These are phyloP conservation scores for Oreochromis spilurus DNA, from an alignment of 2,113 vertebrate species.

Conservation along the genomic window DNA sequence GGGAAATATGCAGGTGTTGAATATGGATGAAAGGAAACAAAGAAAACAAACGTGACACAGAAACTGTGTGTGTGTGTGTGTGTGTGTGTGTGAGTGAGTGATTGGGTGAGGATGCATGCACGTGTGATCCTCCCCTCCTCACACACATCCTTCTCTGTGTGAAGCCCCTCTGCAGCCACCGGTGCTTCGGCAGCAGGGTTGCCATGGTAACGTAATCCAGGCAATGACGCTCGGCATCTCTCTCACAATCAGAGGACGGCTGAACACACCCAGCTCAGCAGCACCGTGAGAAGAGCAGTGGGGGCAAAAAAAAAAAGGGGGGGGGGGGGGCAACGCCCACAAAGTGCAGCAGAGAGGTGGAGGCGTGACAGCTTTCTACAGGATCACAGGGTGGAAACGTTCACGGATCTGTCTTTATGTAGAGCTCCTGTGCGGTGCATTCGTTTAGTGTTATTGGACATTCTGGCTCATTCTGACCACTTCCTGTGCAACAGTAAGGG, in stretches of 20 bases:
- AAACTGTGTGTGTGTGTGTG: background rate
- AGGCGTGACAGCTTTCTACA: background rate
- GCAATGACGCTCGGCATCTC: conserved; percentile 35
- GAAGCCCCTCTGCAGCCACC: conserved; percentile 10
- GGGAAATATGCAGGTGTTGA: background rate
- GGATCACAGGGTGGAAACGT: background rate
- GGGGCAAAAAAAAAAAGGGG: background rate
- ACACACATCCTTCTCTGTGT: background rate
- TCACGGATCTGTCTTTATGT: background rate
- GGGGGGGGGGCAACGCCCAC: background rate
- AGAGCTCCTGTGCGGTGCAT: background rate
- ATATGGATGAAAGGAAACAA: background rate
- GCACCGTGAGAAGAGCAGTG: background rate
- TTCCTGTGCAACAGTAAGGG: background rate
- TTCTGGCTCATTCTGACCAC: background rate
- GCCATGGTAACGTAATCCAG: conserved; percentile 20
- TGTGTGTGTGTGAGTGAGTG: accelerated
- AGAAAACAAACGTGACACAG: background rate
- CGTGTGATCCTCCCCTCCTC: conserved; percentile 1
- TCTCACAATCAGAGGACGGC: background rate
- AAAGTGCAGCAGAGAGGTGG: background rate
- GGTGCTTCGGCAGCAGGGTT: conserved; percentile 1
- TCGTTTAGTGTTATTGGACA: background rate
- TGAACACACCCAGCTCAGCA: conserved; percentile 16
- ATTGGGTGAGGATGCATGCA: background rate